Evolutionary conservation across 2,888 invertebrate species (phyloP).

Genomic region (Suillia variegata): DNA sequence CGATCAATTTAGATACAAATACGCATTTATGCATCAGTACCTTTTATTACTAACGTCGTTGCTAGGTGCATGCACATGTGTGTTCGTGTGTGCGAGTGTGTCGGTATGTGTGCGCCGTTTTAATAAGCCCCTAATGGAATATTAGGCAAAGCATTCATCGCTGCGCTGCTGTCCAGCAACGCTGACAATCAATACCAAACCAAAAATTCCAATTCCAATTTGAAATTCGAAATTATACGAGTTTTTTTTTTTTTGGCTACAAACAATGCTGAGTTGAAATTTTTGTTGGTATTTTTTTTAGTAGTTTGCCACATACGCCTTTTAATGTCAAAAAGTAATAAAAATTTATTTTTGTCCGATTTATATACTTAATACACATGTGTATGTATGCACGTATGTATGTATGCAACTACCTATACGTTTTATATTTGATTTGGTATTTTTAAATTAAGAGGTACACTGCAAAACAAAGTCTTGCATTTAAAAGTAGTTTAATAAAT

Average conservation of each 20-base stretch:
- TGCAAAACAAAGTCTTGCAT: too few relatives aligned
- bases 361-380: too few relatives aligned
- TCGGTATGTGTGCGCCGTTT: constrained; percentile 36
- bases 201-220: too few relatives aligned
- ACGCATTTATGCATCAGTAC: constrained; percentile 54
- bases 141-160: constrained; percentile 47
- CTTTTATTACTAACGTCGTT: constrained; percentile 49
- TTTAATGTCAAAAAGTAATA: constrained; percentile 52
- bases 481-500: too few relatives aligned
- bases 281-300: constrained; percentile 10
- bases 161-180: constrained; percentile 24
- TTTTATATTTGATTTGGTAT: too few relatives aligned
- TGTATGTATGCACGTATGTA: too few relatives aligned
- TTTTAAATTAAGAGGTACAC: too few relatives aligned
- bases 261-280: constrained; percentile 34
- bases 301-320: constrained; percentile 23
- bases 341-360: constrained; percentile 43
- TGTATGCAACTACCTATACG: too few relatives aligned
- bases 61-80: neutral
- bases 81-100: neutral
- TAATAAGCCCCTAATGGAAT: constrained; percentile 52
- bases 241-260: too few relatives aligned
- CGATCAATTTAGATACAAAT: constrained; percentile 53
- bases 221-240: constrained; percentile 31
- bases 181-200: constrained; percentile 39